These are phyloP conservation scores for Hemicentrotus pulcherrimus DNA, from an alignment of 35 echinoderm and acorn worm genomes.

Conservation along the genomic window DNA sequence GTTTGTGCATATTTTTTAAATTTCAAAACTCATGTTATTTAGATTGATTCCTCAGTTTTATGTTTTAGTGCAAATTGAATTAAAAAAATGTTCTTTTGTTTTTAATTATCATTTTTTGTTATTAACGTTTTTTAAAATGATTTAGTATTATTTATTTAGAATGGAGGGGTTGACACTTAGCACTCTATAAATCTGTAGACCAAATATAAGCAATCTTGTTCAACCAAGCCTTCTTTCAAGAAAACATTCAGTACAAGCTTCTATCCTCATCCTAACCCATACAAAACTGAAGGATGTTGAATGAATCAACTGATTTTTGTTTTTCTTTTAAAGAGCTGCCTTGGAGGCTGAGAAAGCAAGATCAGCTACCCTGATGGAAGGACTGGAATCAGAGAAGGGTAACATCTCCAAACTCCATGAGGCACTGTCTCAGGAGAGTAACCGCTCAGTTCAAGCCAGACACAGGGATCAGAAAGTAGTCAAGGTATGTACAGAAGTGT, in stretches of 20 bases:
- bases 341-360: conserved; percentile 67
- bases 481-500: conserved; percentile 66
- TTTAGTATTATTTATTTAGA: no score
- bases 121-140: no score
- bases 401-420: conserved; percentile 63
- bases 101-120: no score
- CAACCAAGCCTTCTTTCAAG: no score
- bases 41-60: no score
- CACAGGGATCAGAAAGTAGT: conserved; percentile 78
- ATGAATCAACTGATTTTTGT: neutral
- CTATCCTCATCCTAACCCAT: neutral
- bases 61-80: no score
- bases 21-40: no score
- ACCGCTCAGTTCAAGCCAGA: conserved; percentile 48
- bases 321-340: conserved; percentile 52
- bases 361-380: conserved; percentile 58
- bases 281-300: neutral
- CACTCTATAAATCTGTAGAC: no score
- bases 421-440: conserved; percentile 61
- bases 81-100: no score
- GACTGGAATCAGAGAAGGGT: conserved; percentile 68
- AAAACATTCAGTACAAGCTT: neutral
- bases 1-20: no score
- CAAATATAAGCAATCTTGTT: no score
- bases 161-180: no score